These are phyloP conservation scores for Elaeidobius kamerunicus DNA, from an alignment of 2,888 invertebrate genomes.

Conservation along the genomic window DNA sequence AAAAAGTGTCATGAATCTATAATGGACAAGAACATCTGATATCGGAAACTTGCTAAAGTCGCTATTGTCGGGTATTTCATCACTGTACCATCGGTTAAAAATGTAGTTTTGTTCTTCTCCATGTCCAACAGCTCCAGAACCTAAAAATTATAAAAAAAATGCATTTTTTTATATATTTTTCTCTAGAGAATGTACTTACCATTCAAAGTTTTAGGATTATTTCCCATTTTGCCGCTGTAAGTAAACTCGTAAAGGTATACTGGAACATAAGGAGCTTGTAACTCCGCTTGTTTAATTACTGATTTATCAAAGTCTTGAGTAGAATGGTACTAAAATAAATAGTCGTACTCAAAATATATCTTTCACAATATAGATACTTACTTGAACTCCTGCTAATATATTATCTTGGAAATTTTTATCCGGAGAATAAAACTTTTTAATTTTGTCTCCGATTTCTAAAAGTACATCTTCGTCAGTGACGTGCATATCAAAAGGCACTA, in stretches of 20 bases:
- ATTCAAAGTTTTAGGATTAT: conserved; percentile 10
- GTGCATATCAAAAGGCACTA: conserved; percentile 34
- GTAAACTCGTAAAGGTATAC: conserved; percentile 37
- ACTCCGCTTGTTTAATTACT: conserved; percentile 34
- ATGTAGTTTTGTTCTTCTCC: conserved; percentile 34
- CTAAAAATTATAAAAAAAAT: conserved; percentile 11
- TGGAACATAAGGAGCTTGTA: conserved; percentile 32
- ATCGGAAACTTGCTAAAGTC: conserved; percentile 33
- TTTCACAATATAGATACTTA: conserved; percentile 11
- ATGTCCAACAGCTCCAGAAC: conserved; percentile 33
- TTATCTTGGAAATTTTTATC: conserved; percentile 22
- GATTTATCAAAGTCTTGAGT: conserved; percentile 34
- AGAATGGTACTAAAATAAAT: conserved; percentile 33
- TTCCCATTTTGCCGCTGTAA: conserved; percentile 31
- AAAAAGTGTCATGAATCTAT: conserved; percentile 32
- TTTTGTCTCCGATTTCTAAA: conserved; percentile 26
- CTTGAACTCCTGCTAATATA: conserved; percentile 22
- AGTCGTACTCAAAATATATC: no score
- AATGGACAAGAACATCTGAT: conserved; percentile 32
- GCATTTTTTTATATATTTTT: no score
- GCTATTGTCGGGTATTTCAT: conserved; percentile 30
- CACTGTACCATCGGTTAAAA: conserved; percentile 30
- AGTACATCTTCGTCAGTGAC: conserved; percentile 18
- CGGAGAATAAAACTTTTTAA: conserved; percentile 32
- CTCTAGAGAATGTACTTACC: no score